Base-by-base conservation (phyloP, 2,888 invertebrate genomes). In the Agapostemon virescens region DNA sequence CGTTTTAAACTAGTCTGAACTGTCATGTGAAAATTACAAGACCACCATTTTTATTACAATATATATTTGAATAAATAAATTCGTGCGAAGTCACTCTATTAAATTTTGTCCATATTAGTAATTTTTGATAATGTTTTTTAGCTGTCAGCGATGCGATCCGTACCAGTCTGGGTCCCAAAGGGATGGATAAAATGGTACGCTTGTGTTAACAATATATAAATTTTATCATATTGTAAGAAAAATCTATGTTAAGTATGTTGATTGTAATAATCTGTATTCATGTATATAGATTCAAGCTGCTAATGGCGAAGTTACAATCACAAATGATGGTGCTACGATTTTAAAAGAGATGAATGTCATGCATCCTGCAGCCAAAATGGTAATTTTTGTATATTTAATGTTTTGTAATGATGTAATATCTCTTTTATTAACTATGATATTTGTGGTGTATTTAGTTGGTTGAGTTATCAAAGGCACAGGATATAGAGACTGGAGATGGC, bases 291-390 rank as follows among this genome's bases (percentile, higher is more conserved):
- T 99, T 90, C 99, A 99, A 94, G 95, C 98, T 49, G 96, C 96
- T 49, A 98, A 98, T 94, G 99, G 99, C 11, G 99, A 99, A 94
- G 99, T 99, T 0, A 99, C 99, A 2, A 99, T 99, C 84, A 99
- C 99, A 73, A 99, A 99, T 93, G 99, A 99, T 94, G 99, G 99
- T 77, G 99, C 99, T 49, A 99, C 99, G 49, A 99, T 99, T 93
- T 94, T 99, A 80, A 99, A 99, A 93, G 98, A 99, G 94, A 99
- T 99, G 96, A 98, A 98, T 93, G 99, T 99, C 1, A 95, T 98
- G 84, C 99, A 99, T 93, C 99, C 99, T 69, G 98, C 99, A 86
- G 99, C 99, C 30, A 99, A 99, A 95, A 99, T 99, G 99, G 98
- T 98, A 94, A 87, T 52, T 13, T 63, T 71, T 33, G 13, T 30